Evolutionary conservation across 2,797 vertebrate species (phyloP).

Genomic region (Anguilla obscura): DNA sequence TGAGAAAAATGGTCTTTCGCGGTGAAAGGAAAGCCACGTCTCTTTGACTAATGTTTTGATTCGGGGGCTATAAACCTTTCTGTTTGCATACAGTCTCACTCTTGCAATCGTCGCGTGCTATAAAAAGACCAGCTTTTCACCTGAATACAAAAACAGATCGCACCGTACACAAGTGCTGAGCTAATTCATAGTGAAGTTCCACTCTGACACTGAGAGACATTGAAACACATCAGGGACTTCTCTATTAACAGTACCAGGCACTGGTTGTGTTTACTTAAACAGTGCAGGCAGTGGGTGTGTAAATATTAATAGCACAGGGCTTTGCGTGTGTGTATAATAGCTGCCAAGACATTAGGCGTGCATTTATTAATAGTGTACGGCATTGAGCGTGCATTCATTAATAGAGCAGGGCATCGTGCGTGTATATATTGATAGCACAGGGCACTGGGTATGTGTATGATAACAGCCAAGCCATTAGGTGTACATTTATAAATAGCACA

Average conservation of each 20-base stretch:
- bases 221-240: neutral
- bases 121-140: neutral
- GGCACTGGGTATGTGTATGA: neutral
- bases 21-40: conserved; percentile 4
- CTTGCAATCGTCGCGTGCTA: neutral
- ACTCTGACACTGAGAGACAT: neutral
- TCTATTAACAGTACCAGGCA: neutral
- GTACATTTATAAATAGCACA: neutral
- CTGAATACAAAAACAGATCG: conserved; percentile 5
- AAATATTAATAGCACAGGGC: neutral
- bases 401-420: neutral
- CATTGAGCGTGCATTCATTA: neutral
- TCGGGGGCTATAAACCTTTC: conserved; percentile 27
- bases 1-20: conserved; percentile 18
- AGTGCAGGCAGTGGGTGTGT: too few species aligned
- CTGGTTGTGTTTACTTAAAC: neutral
- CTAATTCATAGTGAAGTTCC: conserved; percentile 10
- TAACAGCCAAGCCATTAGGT: neutral
- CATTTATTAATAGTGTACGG: neutral
- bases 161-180: neutral
- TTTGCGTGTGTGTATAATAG: too few species aligned
- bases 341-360: too few species aligned
- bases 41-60: conserved; percentile 37
- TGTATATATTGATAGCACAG: too few species aligned
- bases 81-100: conserved; percentile 13